Conservation (phyloP, 2,888 invertebrate genomes). For the Pinctada fucata region DNA sequence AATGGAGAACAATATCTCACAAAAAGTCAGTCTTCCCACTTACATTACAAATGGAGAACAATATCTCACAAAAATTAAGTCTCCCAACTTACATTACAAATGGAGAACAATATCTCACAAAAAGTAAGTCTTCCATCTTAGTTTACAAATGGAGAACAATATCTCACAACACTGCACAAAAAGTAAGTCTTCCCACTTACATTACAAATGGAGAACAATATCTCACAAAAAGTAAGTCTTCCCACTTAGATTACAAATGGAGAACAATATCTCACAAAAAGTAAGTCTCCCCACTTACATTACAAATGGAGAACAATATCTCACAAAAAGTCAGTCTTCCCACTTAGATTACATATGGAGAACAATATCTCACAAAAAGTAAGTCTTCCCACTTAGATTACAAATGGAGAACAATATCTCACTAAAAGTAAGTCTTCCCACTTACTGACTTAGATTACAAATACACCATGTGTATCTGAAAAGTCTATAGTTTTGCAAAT, state of each 20-base stretch:
- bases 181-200: slow-evolving; percentile 77
- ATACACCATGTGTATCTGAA: slow-evolving; percentile 80
- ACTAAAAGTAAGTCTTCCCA: slow-evolving; percentile 73
- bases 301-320: slow-evolving; percentile 75
- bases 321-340: slow-evolving; percentile 80
- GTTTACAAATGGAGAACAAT: slow-evolving; percentile 28
- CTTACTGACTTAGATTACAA: not conserved
- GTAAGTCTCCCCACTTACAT: slow-evolving; percentile 74
- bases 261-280: no score
- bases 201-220: not conserved
- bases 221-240: slow-evolving; percentile 73
- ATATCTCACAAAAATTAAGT: slow-evolving; percentile 84
- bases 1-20: slow-evolving; percentile 79
- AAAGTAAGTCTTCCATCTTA: slow-evolving; percentile 80
- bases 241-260: not conserved
- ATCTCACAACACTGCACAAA: slow-evolving; percentile 85
- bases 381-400: slow-evolving; percentile 74
- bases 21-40: slow-evolving; percentile 81
- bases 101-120: slow-evolving; percentile 80
- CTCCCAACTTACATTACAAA: not conserved
- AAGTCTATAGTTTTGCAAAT: slow-evolving; percentile 79
- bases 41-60: not conserved
- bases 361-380: no score
- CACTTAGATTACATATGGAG: not conserved
- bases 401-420: not conserved